These are phyloP conservation scores for Grammomys dolichurus DNA, from an alignment of 2,113 vertebrate species.

Conservation along the genomic window DNA sequence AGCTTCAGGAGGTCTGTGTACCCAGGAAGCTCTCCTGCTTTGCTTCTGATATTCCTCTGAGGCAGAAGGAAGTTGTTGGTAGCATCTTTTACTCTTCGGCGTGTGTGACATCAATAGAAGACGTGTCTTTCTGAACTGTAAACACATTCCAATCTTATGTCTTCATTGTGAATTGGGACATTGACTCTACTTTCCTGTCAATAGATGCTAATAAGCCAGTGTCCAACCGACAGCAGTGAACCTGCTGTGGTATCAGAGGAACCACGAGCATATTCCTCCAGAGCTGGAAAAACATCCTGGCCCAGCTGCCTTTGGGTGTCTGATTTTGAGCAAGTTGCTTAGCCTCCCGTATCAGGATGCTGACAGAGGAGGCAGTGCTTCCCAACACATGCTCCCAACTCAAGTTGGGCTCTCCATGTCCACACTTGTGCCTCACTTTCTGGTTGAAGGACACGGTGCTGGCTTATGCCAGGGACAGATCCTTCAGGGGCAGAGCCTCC, in stretches of 20 bases:
- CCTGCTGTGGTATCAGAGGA: rapidly evolving
- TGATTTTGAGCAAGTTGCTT: not conserved
- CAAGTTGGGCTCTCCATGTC: rapidly evolving
- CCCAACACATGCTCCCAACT: not conserved
- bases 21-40: not conserved
- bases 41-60: not conserved
- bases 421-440: not conserved
- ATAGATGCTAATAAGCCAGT: not conserved
- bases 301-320: not conserved
- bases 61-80: not conserved
- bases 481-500: too few species aligned
- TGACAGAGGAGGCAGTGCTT: not conserved
- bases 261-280: not conserved
- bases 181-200: not conserved
- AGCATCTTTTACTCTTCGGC: not conserved
- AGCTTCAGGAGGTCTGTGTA: not conserved
- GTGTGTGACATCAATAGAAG: rapidly evolving
- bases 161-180: not conserved
- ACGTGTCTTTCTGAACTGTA: not conserved
- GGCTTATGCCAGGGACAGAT: not conserved
- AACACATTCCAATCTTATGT: not conserved
- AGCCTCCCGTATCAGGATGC: not conserved
- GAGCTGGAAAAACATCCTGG: not conserved
- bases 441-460: not conserved
- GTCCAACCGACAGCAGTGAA: not conserved